A percentile compares a stretch with the other conserved stretches of the same genome.
Evolutionary conservation across 2,888 invertebrate species (phyloP).

Genomic region (Augochlorella aurata): DNA sequence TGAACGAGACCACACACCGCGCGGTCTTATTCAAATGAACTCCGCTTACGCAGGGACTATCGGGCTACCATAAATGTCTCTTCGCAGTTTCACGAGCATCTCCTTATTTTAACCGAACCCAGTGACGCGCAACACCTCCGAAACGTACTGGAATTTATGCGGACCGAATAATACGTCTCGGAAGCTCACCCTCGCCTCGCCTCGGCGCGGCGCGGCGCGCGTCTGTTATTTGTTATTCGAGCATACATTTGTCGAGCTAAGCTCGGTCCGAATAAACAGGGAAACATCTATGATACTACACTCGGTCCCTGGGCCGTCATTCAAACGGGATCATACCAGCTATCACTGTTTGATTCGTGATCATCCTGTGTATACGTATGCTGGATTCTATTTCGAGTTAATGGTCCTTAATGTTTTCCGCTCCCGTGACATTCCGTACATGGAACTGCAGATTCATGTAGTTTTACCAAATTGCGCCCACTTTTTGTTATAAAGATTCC

Average conservation of each 20-base stretch:
- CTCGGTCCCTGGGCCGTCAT: neutral
- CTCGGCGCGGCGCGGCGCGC: too few relatives aligned
- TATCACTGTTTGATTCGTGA: neutral
- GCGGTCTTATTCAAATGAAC: conserved; percentile 74
- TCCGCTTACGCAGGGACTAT: conserved; percentile 61
- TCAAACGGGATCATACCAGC: neutral
- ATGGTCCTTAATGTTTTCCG: neutral
- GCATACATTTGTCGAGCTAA: neutral
- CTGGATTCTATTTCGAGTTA: neutral
- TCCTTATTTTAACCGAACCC: conserved; percentile 51
- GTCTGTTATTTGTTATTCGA: neutral
- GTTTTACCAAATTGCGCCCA: too few relatives aligned
- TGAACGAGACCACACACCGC: conserved; percentile 73
- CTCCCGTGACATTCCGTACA: neutral
- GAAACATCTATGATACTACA: neutral
- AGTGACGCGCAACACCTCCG: conserved; percentile 31
- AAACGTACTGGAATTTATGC: conserved; percentile 45
- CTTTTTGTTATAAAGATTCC: too few relatives aligned
- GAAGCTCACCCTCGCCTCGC: neutral
- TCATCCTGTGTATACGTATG: neutral
- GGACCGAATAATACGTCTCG: conserved; percentile 27
- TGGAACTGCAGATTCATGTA: too few relatives aligned
- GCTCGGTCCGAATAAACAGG: neutral
- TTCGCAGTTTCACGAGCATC: conserved; percentile 64
- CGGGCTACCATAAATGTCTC: conserved; percentile 63